Percentiles rank a stretch among this genome's conserved stretches.
Conservation (phyloP, 2,888 invertebrate genomes). For the Falcaria lacertinaria region DNA sequence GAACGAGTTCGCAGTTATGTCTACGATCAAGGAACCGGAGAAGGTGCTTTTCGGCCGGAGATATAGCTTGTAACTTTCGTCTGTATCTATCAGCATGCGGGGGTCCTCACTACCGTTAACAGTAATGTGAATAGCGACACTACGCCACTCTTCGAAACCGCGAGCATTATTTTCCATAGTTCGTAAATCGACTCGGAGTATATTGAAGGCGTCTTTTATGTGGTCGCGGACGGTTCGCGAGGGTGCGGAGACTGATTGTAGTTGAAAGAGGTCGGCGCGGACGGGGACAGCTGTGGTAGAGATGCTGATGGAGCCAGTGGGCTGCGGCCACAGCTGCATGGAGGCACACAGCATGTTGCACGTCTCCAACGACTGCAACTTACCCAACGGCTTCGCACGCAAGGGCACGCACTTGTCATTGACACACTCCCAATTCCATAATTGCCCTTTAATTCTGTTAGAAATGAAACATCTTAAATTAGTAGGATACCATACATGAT, state of each 20-base stretch:
- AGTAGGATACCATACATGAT: no score
- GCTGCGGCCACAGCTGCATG: constrained; percentile 87
- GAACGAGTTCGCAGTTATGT: constrained; percentile 82
- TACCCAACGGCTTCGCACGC: constrained; percentile 37
- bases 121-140: constrained; percentile 60
- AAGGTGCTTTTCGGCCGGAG: constrained; percentile 66
- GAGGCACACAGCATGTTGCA: constrained; percentile 87
- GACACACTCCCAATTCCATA: constrained; percentile 89
- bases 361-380: constrained; percentile 81
- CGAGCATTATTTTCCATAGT: constrained; percentile 48
- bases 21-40: constrained; percentile 67
- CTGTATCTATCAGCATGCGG: constrained; percentile 81
- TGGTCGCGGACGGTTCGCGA: constrained; percentile 45
- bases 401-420: constrained; percentile 82
- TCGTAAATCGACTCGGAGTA: constrained; percentile 67
- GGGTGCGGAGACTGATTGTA: constrained; percentile 52
- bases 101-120: constrained; percentile 70
- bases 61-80: constrained; percentile 85
- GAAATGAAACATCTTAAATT: constrained; percentile 24
- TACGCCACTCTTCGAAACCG: constrained; percentile 57
- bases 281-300: constrained; percentile 82
- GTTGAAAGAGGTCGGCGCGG: constrained; percentile 71
- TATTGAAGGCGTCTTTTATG: constrained; percentile 61
- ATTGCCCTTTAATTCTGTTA: constrained; percentile 53
- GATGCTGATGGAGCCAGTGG: constrained; percentile 82